A percentile compares a stretch with the other conserved stretches of the same genome.
Conservation (phyloP, 2,113 vertebrate species). For the Tauraco erythrolophus region DNA sequence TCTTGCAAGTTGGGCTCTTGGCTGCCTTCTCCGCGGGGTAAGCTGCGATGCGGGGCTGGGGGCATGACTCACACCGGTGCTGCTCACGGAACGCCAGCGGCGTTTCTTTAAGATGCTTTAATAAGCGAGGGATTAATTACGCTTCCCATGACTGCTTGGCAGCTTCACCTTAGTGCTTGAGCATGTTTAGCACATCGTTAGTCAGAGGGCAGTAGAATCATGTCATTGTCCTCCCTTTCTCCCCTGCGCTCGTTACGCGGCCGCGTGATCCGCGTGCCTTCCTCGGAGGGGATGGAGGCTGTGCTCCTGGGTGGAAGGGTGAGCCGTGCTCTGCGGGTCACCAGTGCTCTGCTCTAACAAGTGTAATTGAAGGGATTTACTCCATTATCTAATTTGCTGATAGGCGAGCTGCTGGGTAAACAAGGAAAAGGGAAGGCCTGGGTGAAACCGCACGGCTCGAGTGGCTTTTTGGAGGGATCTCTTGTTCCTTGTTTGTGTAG, state of each 20-base stretch:
- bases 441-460: neutral
- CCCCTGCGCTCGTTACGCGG: neutral
- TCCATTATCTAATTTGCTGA: neutral
- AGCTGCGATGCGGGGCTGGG: neutral
- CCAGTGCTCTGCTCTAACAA: neutral
- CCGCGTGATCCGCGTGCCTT: neutral
- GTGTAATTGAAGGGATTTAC: neutral
- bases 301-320: neutral
- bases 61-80: fast-evolving
- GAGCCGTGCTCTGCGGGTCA: neutral
- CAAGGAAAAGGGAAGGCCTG: neutral
- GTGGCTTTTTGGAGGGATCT: neutral
- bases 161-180: neutral
- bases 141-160: neutral
- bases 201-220: neutral
- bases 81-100: neutral
- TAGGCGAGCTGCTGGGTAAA: neutral
- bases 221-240: neutral
- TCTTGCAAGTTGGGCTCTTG: neutral
- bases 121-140: conserved; percentile 43
- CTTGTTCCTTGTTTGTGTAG: neutral
- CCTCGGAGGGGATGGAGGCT: neutral
- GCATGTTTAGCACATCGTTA: neutral
- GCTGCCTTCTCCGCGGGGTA: fast-evolving
- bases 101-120: neutral